Base-by-base conservation (phyloP, 1,140 invertebrate genomes). In the Trialeurodes vaporariorum region DNA sequence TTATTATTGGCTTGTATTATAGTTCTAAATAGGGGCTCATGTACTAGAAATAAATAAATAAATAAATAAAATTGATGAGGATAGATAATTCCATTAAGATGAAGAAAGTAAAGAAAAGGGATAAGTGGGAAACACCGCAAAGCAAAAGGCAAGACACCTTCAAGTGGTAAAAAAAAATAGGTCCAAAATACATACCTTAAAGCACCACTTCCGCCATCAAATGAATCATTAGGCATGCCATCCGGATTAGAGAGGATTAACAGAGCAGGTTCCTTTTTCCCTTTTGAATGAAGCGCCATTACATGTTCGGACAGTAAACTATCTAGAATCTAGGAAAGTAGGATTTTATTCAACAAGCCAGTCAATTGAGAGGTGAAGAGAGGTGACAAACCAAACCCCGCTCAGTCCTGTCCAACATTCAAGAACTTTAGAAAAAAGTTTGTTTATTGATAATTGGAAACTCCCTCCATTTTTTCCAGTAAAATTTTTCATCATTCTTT, bases 281-380 rank as follows among this genome's bases (percentile, higher is more conserved):
- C 71, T 21, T 83, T 82, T 12, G 83, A 81, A 79, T 92, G 89
- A 63, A 90, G 72, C 9, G 85, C 85, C 82, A 94, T 85, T 1
- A 95, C 87, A 78, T 94, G 91, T 72, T 88, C 86, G 2, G 90
- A 91, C 62, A 94, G 76, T 75, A 90, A 82, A 65, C 83, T 83
- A 77, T 95, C 92, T 70, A 89, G 81, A 70, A 85, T 80, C 83
- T 87, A 69, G 66, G 72, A 75, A 68, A 74, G 75, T 74, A 67
- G 67, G 60, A 64, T 62, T 24, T 67, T 61, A 65, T 68, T 61
- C 59, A 40, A 66, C 61, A 59, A 69, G 27, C 60, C 11, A 60
- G 64, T 65, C 22, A 23, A 66, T 27, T 59, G 49, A 60, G 17
- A 68, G 13, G 25, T 67, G 63, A 62, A 67, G 68, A 24, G 34